Percentiles rank a stretch among this genome's conserved stretches.
These are phyloP conservation scores for Pangasius larnaudii DNA, from an alignment of 2,797 vertebrate genomes.

Conservation along the genomic window DNA sequence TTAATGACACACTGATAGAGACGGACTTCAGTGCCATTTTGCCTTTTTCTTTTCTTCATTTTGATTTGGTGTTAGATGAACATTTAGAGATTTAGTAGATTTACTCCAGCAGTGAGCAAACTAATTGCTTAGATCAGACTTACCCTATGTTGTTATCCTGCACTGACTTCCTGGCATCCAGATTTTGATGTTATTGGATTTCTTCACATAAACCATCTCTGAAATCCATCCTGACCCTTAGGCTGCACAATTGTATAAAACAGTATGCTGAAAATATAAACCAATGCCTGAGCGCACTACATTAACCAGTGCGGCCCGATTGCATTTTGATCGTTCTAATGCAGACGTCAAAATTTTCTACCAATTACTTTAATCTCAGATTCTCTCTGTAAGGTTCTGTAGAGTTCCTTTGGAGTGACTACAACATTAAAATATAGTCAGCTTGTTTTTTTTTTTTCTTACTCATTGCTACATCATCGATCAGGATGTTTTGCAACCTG, in stretches of 20 bases:
- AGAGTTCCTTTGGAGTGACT: not conserved
- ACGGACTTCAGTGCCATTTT: not conserved
- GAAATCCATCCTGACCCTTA: not conserved
- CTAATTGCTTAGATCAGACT: not conserved
- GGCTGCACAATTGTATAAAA: not conserved
- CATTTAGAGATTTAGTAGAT: not conserved
- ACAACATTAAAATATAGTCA: not conserved
- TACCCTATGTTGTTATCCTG: not conserved
- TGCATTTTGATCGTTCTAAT: not conserved
- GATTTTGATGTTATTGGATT: not conserved
- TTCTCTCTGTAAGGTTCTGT: not conserved
- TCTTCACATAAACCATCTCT: not conserved
- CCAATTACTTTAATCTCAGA: not conserved
- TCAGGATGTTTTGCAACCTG: constrained; percentile 33
- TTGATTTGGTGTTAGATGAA: not conserved
- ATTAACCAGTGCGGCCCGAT: not conserved
- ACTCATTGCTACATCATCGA: constrained; percentile 23
- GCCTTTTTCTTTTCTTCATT: not conserved
- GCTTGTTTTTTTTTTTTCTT: not conserved
- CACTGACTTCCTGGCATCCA: not conserved
- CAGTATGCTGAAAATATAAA: not conserved
- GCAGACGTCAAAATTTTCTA: not conserved
- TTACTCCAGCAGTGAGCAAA: not conserved
- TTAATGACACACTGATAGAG: not conserved
- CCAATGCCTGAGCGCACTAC: not conserved